These are phyloP conservation scores for Megaptera novaeangliae DNA, from an alignment of 2,113 vertebrate species.

Conservation along the genomic window DNA sequence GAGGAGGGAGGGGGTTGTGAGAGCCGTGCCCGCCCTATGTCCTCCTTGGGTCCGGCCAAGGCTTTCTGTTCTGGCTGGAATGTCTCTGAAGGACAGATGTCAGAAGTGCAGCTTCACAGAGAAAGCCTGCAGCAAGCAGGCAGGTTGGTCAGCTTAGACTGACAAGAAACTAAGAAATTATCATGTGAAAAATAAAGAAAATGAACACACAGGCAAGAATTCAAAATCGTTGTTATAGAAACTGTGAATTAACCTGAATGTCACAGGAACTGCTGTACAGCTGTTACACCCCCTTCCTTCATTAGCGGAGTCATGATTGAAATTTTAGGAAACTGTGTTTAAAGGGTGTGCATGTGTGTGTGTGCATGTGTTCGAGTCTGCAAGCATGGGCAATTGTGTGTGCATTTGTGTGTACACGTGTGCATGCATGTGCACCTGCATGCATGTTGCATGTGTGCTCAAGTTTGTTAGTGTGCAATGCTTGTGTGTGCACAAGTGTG, in stretches of 20 bases:
- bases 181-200: not conserved
- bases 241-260: not conserved
- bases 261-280: not conserved
- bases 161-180: not conserved
- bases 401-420: not conserved
- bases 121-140: not conserved
- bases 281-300: fast-evolving
- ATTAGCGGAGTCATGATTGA: not conserved
- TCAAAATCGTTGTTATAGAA: not conserved
- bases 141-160: not conserved
- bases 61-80: not conserved
- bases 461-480: not conserved
- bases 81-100: not conserved
- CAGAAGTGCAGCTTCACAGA: not conserved
- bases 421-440: not conserved
- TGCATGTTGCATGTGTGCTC: not conserved
- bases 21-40: no score
- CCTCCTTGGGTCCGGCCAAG: not conserved
- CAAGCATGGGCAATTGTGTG: no score
- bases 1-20: not conserved
- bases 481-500: not conserved
- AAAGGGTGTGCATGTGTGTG: not conserved
- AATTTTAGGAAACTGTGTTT: not conserved
- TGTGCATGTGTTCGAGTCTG: not conserved
- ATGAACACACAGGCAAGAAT: not conserved